Percentiles rank a stretch among this genome's conserved stretches.
Conservation (phyloP, 2,797 vertebrate genomes). For the Erpetoichthys calabaricus region DNA sequence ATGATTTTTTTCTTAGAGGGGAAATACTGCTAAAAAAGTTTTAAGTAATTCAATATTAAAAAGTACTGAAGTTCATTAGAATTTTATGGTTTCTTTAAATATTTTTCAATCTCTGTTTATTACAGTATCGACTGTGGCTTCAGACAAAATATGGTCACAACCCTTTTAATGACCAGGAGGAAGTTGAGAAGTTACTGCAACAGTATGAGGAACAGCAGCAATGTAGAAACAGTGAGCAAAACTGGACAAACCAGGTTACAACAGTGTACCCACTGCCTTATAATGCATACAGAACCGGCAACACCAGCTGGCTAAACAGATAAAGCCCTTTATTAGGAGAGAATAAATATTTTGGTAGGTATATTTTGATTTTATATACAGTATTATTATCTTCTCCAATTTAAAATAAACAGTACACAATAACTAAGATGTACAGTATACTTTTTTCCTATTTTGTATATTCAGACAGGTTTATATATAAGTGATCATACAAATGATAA, state of each 20-base stretch:
- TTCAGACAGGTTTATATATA: too few relatives aligned
- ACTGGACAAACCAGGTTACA: conserved; percentile 27
- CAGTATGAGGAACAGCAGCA: conserved; percentile 47
- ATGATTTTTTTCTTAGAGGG: too few relatives aligned
- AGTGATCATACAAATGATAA: too few relatives aligned
- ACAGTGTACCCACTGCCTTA: conserved; percentile 29
- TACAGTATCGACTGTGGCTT: conserved; percentile 65
- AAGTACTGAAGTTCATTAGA: too few relatives aligned
- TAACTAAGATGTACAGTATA: too few relatives aligned
- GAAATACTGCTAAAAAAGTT: too few relatives aligned
- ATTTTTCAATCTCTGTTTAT: conserved; percentile 10
- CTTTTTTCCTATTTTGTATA: too few relatives aligned
- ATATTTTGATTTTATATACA: too few relatives aligned
- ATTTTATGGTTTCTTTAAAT: neutral
- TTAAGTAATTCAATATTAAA: too few relatives aligned
- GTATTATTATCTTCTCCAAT: too few relatives aligned
- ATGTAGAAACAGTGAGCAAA: conserved; percentile 36
- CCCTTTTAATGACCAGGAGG: conserved; percentile 61
- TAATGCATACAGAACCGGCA: conserved; percentile 25
- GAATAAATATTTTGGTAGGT: too few relatives aligned
- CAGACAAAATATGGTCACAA: conserved; percentile 42
- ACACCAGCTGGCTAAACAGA: conserved; percentile 43
- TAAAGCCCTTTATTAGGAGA: conserved; percentile 7
- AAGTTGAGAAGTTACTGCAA: conserved; percentile 49
- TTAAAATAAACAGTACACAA: too few relatives aligned